These are phyloP conservation scores for Hemicordylus capensis DNA, from an alignment of 2,113 vertebrate species.

Conservation along the genomic window DNA sequence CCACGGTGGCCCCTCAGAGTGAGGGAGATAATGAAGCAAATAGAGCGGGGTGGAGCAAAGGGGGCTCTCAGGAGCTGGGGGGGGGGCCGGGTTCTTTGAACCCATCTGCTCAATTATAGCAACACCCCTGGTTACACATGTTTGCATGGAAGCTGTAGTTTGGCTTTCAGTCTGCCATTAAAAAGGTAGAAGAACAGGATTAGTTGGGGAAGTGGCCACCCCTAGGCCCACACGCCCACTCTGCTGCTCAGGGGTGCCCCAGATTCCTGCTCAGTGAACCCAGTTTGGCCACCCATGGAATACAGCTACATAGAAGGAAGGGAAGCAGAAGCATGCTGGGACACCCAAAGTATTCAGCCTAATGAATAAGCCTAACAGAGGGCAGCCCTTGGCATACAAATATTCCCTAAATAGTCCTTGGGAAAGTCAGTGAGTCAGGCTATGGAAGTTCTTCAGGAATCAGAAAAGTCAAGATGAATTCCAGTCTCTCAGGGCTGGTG, in stretches of 20 bases:
- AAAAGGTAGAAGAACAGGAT: neutral
- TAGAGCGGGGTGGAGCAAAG: too few species aligned
- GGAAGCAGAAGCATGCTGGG: neutral
- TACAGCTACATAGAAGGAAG: neutral
- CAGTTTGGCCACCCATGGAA: neutral
- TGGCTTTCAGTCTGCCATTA: neutral
- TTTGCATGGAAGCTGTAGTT: neutral
- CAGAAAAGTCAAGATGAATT: slow-evolving; percentile 6
- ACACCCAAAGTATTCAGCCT: neutral
- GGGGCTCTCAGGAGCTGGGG: too few species aligned
- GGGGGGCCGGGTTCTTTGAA: too few species aligned
- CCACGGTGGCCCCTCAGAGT: too few species aligned
- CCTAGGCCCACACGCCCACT: neutral
- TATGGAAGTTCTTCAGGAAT: neutral
- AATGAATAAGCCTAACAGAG: neutral
- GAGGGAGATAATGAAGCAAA: too few species aligned
- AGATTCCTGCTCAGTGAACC: neutral
- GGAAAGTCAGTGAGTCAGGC: neutral
- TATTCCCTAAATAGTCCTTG: neutral
- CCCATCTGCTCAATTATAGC: too few species aligned
- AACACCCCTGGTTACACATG: too few species aligned
- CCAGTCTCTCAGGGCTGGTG: neutral
- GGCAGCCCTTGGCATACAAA: neutral
- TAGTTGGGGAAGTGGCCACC: neutral
- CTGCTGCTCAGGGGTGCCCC: neutral